Evolutionary conservation across 2,113 vertebrate genomes (phyloP).

Genomic region (Dromaius novaehollandiae): DNA sequence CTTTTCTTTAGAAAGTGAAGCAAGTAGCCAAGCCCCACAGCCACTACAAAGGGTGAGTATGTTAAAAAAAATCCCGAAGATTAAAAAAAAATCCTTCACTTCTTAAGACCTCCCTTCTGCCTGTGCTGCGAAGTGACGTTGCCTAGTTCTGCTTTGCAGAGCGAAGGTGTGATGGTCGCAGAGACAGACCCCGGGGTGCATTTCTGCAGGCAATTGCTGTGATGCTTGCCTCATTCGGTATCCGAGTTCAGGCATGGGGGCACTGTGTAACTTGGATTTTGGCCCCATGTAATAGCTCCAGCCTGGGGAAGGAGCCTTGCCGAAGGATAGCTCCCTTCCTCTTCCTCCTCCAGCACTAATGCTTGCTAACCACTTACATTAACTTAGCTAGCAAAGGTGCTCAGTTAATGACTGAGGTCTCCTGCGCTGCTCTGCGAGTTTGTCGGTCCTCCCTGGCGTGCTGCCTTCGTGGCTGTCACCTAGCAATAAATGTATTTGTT

Average conservation of each 20-base stretch:
- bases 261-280: not conserved
- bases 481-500: not conserved
- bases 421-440: not conserved
- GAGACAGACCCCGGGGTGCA: too few relatives aligned
- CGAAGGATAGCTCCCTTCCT: not conserved
- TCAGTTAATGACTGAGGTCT: not conserved
- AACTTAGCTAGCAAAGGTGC: not conserved
- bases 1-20: not conserved
- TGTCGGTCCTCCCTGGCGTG: not conserved
- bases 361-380: not conserved
- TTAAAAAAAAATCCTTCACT: accelerated
- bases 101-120: not conserved
- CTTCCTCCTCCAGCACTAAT: not conserved
- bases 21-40: not conserved
- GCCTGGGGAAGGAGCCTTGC: not conserved
- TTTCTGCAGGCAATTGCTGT: too few relatives aligned
- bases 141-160: accelerated
- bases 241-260: not conserved
- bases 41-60: not conserved
- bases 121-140: not conserved
- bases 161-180: not conserved
- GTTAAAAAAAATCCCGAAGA: not conserved
- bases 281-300: too few relatives aligned
- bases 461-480: not conserved
- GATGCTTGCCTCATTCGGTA: not conserved